Evolutionary conservation across 2,113 vertebrate species (phyloP), one percentile per base, ranked within the genome.

Genomic region (Alexandromys fortis): DNA sequence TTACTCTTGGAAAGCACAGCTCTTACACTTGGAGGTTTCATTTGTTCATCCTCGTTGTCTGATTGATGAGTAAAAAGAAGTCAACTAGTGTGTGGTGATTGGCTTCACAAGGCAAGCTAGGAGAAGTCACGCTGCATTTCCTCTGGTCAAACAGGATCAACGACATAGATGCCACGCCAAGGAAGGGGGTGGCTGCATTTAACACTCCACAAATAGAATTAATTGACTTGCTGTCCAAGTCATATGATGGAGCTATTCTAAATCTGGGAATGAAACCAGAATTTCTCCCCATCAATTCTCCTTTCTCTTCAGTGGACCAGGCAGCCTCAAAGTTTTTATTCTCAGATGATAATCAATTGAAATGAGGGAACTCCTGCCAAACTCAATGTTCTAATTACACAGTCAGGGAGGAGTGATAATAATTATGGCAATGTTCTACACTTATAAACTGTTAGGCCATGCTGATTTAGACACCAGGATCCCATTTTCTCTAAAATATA

Each of bases 181-280:
- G 85, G 77, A 65, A 96, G 94, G n/a, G 67, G 68, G 73, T 72
- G 91, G 91, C 94, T 94, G 89, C 88, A 33, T 88, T 95, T 72
- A 78, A 47, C 72, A n/a, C 86, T 91, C 97, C 61, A 92, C 92
- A 96, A 94, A 97, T 95, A 97, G 96, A 95, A 97, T 89, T 83
- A 93, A 95, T 89, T 96, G 86, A 97, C 95, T 96, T 89, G 95
- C 75, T 87, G 38, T 92, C 77, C 94, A 77, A 94, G 90, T 97
- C 95, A 96, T 83, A 83, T 86, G 94, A 97, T 42, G 30, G 86
- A 94, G 86, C 94, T 95, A 94, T 96, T 97, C 91, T 94, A 91
- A 97, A 96, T 94, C 96, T 96, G 97, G 96, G 95, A 95, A 97
- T 35, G 63, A 86, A 97, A 97, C 94, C 97, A 97, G 94, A 93